Percentiles rank a stretch among this genome's conserved stretches.
phyloP scores from a whole-genome alignment of 2,888 invertebrate species.

The Muscina levida region DNA sequence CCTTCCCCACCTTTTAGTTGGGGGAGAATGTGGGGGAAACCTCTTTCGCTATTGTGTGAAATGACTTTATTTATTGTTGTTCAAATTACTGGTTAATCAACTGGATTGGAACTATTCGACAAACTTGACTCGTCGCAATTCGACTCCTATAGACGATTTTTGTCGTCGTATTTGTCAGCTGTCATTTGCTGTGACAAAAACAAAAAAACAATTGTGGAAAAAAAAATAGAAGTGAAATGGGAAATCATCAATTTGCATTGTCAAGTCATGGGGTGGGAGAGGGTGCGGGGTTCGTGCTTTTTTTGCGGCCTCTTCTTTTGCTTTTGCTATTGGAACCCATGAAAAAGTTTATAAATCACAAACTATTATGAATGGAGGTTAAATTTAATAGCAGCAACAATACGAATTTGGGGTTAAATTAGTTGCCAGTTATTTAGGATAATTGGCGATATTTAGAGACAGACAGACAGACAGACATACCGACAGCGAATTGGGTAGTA shows the following conservation, averaged over 20 bases:
- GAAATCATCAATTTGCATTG: slow-evolving; percentile 62
- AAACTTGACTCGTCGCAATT: slow-evolving; percentile 10
- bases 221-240: slow-evolving; percentile 50
- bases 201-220: neutral
- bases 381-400: slow-evolving; percentile 28
- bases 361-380: slow-evolving; percentile 56
- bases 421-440: slow-evolving; percentile 23
- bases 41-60: slow-evolving; percentile 37
- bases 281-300: slow-evolving; percentile 11
- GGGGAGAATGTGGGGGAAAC: no score
- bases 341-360: slow-evolving; percentile 57
- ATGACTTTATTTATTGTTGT: slow-evolving; percentile 65
- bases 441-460: slow-evolving; percentile 9
- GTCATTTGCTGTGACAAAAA: neutral
- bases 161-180: slow-evolving; percentile 13
- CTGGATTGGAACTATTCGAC: slow-evolving; percentile 44
- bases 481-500: no score
- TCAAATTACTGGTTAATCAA: slow-evolving; percentile 66
- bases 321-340: slow-evolving; percentile 31
- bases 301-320: neutral
- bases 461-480: no score
- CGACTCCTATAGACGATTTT: neutral
- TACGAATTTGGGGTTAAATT: slow-evolving; percentile 4
- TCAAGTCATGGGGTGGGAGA: no score
- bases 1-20: no score